Conservation (phyloP, 2,113 vertebrate genomes). For the Burhinus oedicnemus region DNA sequence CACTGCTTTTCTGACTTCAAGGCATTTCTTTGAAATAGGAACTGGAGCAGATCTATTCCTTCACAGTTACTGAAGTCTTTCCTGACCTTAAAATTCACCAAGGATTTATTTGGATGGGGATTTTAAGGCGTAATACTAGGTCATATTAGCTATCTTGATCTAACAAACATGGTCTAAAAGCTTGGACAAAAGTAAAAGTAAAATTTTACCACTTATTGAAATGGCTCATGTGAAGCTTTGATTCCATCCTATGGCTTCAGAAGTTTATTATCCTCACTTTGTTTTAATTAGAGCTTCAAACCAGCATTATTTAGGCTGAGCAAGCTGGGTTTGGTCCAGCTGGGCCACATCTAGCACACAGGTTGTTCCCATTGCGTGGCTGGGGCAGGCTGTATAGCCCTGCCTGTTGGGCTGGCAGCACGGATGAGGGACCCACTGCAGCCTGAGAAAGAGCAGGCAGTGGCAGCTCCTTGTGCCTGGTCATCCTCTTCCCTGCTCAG, state of each 20-base stretch:
- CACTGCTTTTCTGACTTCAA: not conserved
- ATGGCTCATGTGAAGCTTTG: not conserved
- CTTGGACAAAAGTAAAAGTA: not conserved
- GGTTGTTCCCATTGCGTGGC: fast-evolving
- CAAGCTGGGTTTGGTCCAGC: not conserved
- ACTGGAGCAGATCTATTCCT: not conserved
- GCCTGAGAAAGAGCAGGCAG: not conserved
- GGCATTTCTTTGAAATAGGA: not conserved
- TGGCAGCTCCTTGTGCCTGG: not conserved
- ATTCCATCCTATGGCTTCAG: not conserved
- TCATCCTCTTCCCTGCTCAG: not conserved
- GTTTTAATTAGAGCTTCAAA: constrained; percentile 37
- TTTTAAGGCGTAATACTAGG: not conserved
- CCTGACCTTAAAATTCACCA: not conserved
- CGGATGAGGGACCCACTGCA: not conserved
- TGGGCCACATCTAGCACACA: not conserved
- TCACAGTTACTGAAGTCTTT: not conserved
- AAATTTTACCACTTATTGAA: not conserved
- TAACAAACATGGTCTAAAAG: not conserved
- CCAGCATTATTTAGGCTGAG: not conserved
- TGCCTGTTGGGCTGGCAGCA: not conserved
- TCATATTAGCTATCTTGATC: not conserved
- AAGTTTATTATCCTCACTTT: not conserved
- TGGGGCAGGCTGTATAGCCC: not conserved
- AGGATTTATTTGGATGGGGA: not conserved